Evolutionary conservation across 2,113 vertebrate genomes (phyloP), one percentile per base, ranked within the genome.

Genomic region (Chunga burmeisteri): DNA sequence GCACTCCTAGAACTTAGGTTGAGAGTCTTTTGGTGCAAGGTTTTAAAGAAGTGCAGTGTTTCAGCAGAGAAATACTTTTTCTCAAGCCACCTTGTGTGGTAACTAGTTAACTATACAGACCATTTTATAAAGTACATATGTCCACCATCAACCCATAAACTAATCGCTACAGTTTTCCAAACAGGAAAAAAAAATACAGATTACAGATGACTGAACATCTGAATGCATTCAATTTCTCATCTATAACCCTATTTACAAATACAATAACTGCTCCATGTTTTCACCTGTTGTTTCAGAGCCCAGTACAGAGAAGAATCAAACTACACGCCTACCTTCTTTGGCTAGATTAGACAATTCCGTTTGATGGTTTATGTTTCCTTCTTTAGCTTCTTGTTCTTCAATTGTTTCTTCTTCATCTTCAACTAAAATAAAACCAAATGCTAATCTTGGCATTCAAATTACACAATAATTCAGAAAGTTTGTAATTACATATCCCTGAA

Each of bases 401-500:
- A 99, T 99, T 47, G 99, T 99, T 96, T 98, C 98, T 85, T 99
- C 99, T 96, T 99, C 99, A 98, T 99, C 99, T 96, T 98, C 97
- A 81, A 97, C 98, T 98, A 81, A 46, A 97, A 96, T 25, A 47
- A 82, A 96, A 96, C 59, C 26, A 96, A 80, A 91, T 23, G 25
- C 30, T 90, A 50, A 61, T 27, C 29, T 70, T 85, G 23, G n/a
- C 46, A 85, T 80, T 78, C 85, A 84, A 90, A 74, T 78, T 8
- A 65, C 30, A 79, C 7, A 61, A 1, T 10, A 68, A 75, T 47
- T 86, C 52, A 78, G 47, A 16, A 72, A 34, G 34, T 9, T 63
- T 72, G n/a, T 34, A 79, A 50, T 47, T 47, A 26, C 6, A 52
- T 3, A n/a, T 8, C 16, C 46, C 46, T 72, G 27, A 88, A 49